Evolutionary conservation across 2,888 invertebrate species (phyloP), one percentile per base, ranked within the genome.

Genomic region (Allophyes oxyacanthae): DNA sequence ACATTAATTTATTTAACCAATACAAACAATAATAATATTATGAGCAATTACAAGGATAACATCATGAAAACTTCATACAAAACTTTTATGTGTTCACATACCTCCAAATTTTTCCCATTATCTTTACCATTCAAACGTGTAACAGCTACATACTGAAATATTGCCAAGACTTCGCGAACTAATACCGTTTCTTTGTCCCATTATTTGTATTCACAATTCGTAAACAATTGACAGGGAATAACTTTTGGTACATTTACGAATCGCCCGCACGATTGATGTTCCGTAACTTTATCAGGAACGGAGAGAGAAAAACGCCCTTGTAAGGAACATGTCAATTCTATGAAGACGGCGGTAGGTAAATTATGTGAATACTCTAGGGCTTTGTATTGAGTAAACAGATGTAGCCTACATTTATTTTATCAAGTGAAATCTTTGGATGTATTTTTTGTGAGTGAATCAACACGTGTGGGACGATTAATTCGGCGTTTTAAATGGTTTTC

Each of bases 141-240:
- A 38, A 43, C 36, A 15, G 20, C 32, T 33, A 15, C 14, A 28
- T 43, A 40, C 34, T 38, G 42, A 67, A 37, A 52, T 53, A 61
- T 34, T 49, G 13, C 32, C 32, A 45, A 56, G 40, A 33, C 38
- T 30, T 52, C 8, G 10, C n/a, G 20, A 57, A 54, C 44, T 62
- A 66, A 62, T 64, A 50, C 57, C 50, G 38, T 64, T 66, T 64
- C 63, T 64, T 63, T 58, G 50, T 58, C 36, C 37, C 58, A 60
- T 70, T 72, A 75, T 79, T 76, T 75, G 76, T 80, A 81, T 77
- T 80, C 75, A 64, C 64, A 67, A 61, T 73, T 53, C 71, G 74
- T 74, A 67, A 68, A 73, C 63, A 75, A 79, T 75, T 68, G 76
- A 64, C 72, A 58, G 66, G 26, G 62, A 63, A 64, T 64, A 72